Conservation (phyloP, 1,140 invertebrate genomes). For the Listronotus bonariensis region DNA sequence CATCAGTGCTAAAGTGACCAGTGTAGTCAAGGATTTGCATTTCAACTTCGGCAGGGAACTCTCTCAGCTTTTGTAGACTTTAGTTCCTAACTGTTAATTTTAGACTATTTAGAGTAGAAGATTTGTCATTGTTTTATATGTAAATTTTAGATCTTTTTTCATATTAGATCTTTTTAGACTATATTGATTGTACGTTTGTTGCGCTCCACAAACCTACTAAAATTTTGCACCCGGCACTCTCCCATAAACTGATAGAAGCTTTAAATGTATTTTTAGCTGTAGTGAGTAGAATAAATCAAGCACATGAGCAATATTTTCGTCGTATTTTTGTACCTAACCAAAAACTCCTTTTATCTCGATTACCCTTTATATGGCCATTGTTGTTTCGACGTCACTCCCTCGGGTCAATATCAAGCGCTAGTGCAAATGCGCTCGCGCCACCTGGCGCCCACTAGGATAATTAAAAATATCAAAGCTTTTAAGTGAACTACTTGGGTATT, state of each 20-base stretch:
- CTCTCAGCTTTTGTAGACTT: constrained; percentile 18
- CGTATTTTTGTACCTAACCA: constrained; percentile 24
- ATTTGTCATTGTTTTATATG: constrained; percentile 2
- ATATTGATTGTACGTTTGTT: constrained; percentile 21
- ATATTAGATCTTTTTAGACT: constrained; percentile 8
- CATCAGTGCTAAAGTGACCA: constrained; percentile 20
- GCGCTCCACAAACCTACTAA: constrained; percentile 3
- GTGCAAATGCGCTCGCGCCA: constrained; percentile 15
- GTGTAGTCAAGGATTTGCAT: constrained; percentile 1
- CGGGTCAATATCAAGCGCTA: constrained; percentile 26
- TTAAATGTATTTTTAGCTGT: constrained; percentile 23
- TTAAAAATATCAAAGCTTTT: not conserved
- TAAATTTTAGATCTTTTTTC: constrained; percentile 2
- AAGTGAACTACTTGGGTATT: too few species aligned
- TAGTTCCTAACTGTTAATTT: constrained; percentile 14
- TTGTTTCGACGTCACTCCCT: constrained; percentile 32
- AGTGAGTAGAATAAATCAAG: constrained; percentile 33
- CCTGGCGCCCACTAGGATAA: not conserved
- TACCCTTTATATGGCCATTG: constrained; percentile 17
- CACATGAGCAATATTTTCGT: constrained; percentile 19
- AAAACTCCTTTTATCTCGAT: constrained; percentile 2
- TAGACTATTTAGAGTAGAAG: constrained; percentile 17
- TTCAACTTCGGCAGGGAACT: not conserved
- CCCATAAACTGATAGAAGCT: constrained; percentile 11
- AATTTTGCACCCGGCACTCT: constrained; percentile 15